phyloP scores from a whole-genome alignment of 2,113 vertebrate species.

The Zosterops hypoxanthus region DNA sequence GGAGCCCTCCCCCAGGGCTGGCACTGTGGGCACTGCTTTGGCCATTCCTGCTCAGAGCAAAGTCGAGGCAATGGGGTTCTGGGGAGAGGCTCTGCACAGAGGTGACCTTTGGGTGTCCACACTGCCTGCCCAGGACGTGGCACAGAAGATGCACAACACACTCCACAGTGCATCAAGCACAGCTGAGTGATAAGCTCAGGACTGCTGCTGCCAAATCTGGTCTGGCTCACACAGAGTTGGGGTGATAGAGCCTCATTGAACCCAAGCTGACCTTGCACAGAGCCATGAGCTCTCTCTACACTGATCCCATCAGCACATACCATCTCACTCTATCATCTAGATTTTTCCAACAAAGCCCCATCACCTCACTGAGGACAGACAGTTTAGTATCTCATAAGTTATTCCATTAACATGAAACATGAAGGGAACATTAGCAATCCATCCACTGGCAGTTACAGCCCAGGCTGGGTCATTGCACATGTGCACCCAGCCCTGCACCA shows the following conservation, averaged over 20 bases:
- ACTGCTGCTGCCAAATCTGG: background rate
- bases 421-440: background rate
- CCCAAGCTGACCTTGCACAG: background rate
- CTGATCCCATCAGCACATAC: rapidly evolving
- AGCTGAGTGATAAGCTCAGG: background rate
- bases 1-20: background rate
- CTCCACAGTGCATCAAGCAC: background rate
- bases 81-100: background rate
- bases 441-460: background rate
- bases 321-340: background rate
- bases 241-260: background rate
- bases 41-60: background rate
- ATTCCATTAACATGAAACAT: background rate
- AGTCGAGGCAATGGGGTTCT: background rate
- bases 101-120: background rate
- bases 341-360: background rate
- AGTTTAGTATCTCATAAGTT: background rate
- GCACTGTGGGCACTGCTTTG: background rate
- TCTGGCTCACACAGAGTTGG: background rate
- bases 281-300: background rate
- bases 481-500: background rate
- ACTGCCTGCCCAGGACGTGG: background rate
- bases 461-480: rapidly evolving
- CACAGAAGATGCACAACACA: background rate
- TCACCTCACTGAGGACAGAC: background rate